Evolutionary conservation across 1,140 invertebrate species (phyloP).

Genomic region (Lasioglossum albipes): DNA sequence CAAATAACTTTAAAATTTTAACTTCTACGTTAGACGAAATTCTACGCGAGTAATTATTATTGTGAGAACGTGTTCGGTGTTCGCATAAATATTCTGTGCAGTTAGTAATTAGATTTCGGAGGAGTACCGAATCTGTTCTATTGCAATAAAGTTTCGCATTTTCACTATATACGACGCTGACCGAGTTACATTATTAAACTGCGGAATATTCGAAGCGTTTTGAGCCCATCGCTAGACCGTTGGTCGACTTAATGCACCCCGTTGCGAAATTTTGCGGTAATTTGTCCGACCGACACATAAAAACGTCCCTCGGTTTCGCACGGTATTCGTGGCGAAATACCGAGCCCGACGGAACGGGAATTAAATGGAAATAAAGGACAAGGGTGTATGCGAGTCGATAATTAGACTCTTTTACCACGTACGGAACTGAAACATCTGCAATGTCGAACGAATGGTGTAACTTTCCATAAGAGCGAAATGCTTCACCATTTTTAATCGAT

Average conservation of each 20-base stretch:
- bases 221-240: neutral
- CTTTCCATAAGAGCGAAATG: too few species aligned
- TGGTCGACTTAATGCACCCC: neutral
- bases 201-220: neutral
- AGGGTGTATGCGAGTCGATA: neutral
- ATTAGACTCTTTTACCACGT: neutral
- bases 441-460: too few species aligned
- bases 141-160: neutral
- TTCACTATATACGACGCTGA: too few species aligned
- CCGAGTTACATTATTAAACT: neutral
- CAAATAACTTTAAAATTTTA: too few species aligned
- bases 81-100: too few species aligned
- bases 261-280: conserved; percentile 6
- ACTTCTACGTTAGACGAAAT: too few species aligned
- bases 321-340: conserved; percentile 14
- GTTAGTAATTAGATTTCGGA: too few species aligned
- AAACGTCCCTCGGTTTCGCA: conserved; percentile 20
- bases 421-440: too few species aligned
- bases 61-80: too few species aligned
- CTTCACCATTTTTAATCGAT: too few species aligned
- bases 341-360: neutral
- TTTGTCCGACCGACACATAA: conserved; percentile 11
- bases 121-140: neutral
- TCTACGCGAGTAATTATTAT: too few species aligned
- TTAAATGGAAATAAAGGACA: conserved; percentile 15